These are phyloP conservation scores for Sesamia inferens DNA, from an alignment of 2,888 invertebrate species.

Conservation along the genomic window DNA sequence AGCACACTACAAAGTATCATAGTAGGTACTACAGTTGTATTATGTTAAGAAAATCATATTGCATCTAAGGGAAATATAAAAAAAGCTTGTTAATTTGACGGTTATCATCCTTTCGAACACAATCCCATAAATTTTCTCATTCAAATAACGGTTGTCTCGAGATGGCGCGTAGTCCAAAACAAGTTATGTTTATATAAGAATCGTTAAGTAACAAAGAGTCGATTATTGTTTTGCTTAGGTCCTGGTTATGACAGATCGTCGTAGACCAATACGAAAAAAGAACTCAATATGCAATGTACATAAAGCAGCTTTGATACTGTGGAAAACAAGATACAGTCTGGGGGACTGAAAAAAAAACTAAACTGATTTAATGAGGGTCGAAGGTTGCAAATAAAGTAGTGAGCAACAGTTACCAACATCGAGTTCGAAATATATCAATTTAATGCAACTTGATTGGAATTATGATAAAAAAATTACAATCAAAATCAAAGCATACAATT, in stretches of 20 bases:
- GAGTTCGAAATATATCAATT: not conserved
- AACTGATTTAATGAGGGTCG: slow-evolving; percentile 6
- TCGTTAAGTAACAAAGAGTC: slow-evolving; percentile 2
- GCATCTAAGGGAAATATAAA: no score
- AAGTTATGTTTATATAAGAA: slow-evolving; percentile 17
- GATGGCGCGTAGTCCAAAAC: not conserved
- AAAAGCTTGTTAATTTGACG: not conserved
- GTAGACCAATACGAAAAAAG: not conserved
- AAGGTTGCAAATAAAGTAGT: not conserved
- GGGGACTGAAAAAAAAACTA: not conserved
- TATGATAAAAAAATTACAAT: no score
- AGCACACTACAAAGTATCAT: not conserved
- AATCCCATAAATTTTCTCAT: not conserved
- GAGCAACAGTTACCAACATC: not conserved
- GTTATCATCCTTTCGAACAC: not conserved
- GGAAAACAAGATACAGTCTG: not conserved
- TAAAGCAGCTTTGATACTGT: not conserved
- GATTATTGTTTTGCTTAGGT: slow-evolving; percentile 6
- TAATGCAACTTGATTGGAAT: not conserved
- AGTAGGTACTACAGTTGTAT: not conserved
- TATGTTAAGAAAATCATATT: not conserved
- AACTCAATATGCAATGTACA: not conserved
- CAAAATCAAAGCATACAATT: no score
- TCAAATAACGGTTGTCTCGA: not conserved
- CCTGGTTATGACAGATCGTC: slow-evolving; percentile 21